Conservation (phyloP, 1,140 invertebrate species). For the Musca vetustissima region DNA sequence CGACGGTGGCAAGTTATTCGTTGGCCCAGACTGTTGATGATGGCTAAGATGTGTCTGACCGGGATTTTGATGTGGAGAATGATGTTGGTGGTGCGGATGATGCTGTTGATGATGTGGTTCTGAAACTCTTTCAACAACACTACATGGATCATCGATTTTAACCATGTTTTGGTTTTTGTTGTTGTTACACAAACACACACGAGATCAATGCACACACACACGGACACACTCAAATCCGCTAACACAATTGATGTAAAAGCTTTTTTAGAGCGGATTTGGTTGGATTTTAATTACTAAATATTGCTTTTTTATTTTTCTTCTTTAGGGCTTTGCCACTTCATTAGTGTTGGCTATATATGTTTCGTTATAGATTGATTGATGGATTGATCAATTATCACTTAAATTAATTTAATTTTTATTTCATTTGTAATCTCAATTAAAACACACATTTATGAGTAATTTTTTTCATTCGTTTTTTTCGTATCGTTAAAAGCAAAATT, state of each 20-base stretch:
- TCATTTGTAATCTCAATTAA: no score
- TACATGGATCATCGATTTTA: slow-evolving; percentile 26
- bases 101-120: slow-evolving; percentile 17
- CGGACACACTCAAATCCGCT: no score
- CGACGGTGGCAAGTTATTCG: not conserved
- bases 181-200: no score
- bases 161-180: slow-evolving; percentile 19
- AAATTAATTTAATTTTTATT: no score
- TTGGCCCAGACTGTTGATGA: not conserved
- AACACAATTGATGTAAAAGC: not conserved
- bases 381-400: no score
- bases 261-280: not conserved
- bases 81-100: not conserved
- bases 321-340: not conserved
- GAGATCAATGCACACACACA: no score
- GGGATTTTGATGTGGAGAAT: not conserved
- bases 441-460: no score
- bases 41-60: no score
- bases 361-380: no score
- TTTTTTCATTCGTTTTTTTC: no score
- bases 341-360: no score
- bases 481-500: no score
- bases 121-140: slow-evolving; percentile 19
- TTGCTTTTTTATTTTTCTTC: not conserved
- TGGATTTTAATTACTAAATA: not conserved